Evolutionary conservation across 2,888 invertebrate genomes (phyloP), one percentile per base, ranked within the genome.

Genomic region (Brachylomia viminalis): DNA sequence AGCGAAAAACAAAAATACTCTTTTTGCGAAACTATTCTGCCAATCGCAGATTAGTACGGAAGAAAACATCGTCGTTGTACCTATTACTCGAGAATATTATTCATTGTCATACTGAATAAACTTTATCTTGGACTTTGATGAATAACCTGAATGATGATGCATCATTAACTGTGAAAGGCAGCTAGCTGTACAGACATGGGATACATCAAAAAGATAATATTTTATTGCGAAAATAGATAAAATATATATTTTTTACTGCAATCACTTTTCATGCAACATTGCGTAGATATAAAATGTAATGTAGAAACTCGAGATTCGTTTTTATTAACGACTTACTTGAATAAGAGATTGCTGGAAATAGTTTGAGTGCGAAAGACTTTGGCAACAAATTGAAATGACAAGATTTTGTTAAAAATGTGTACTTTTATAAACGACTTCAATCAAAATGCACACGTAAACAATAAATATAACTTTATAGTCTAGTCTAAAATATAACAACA

Each of bases 91-190:
- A 77, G 61, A 71, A 70, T 80, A 70, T 78, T 58, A 78, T 81
- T 70, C 66, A 80, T 67, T 75, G 73, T 82, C 75, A 68, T 62
- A 71, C 54, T 67, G 66, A 71, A 79, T 71, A 79, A 64, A 74
- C 27, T 68, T 68, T 74, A 47, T 65, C 17, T 75, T 66, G 68
- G 64, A 75, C 49, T 75, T 64, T 82, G 82, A 82, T 75, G 38
- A 75, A 82, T 79, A 82, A 61, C 69, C 58, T 42, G 69, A 66
- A 70, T 58, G 49, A 65, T 69, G 64, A 82, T 82, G 61, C 75
- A 72, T 82, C 82, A 82, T 82, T 82, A 79, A 79, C 71, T 66
- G 30, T 56, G 69, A 79, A 78, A 77, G 38, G 52, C 74, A 79
- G 71, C 72, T 66, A 79, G 71, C 72, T 66, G 67, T 61, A 72